These are phyloP conservation scores for Macquaria ambigua DNA, from an alignment of 2,113 vertebrate species.

Conservation along the genomic window DNA sequence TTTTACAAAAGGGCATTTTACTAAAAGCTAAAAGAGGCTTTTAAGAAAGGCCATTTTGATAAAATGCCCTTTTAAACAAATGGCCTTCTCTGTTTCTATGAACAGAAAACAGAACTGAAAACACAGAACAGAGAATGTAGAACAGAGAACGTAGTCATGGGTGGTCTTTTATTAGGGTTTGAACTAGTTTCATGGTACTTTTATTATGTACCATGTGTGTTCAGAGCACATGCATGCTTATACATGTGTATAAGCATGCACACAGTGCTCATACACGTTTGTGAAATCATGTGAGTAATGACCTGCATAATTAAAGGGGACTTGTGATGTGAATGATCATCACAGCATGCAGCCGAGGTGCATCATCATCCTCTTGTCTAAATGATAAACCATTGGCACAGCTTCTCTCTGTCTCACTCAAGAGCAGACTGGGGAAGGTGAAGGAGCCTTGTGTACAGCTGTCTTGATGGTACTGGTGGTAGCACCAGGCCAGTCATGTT, in stretches of 20 bases:
- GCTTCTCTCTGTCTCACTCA: slow-evolving; percentile 29
- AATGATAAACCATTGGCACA: slow-evolving; percentile 34
- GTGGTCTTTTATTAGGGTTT: not conserved
- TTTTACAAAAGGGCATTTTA: slow-evolving; percentile 29
- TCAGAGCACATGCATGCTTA: slow-evolving; percentile 16
- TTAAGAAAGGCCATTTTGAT: slow-evolving; percentile 2
- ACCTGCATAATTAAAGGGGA: slow-evolving; percentile 43
- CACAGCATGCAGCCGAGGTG: slow-evolving; percentile 27
- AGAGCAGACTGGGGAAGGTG: slow-evolving; percentile 6
- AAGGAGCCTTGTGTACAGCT: slow-evolving; percentile 39
- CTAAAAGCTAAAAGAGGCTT: slow-evolving; percentile 22
- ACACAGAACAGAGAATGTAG: not conserved
- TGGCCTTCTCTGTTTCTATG: not conserved
- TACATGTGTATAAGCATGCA: not conserved
- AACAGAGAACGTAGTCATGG: not conserved
- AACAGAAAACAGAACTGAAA: not conserved
- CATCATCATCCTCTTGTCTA: slow-evolving; percentile 39
- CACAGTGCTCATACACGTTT: not conserved
- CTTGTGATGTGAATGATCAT: slow-evolving; percentile 43
- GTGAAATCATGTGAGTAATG: slow-evolving; percentile 40
- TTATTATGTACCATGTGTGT: slow-evolving; percentile 1
- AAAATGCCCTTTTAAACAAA: slow-evolving; percentile 4
- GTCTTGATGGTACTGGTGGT: not conserved
- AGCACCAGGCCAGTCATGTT: slow-evolving; percentile 33
- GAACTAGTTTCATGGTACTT: slow-evolving; percentile 3